phyloP scores from a whole-genome alignment of 23 tunicate genomes.

The Halocynthia aurantium region DNA sequence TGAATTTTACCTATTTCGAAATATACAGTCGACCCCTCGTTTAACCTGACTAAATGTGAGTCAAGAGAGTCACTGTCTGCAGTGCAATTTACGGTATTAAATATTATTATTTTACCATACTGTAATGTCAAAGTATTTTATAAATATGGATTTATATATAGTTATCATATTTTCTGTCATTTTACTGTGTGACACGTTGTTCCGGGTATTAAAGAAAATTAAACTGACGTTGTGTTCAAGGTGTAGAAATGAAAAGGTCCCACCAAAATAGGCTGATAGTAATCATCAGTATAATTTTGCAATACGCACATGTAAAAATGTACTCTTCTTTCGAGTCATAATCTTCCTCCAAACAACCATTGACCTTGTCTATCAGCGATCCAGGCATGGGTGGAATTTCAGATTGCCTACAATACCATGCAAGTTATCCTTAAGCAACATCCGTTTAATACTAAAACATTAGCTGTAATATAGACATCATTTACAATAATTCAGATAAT shows the following conservation, averaged over 20 bases:
- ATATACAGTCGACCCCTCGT: no score
- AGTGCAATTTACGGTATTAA: not conserved
- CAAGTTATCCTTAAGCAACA: not conserved
- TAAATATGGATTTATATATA: not conserved
- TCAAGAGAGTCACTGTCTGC: no score
- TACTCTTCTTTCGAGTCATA: not conserved
- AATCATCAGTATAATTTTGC: not conserved
- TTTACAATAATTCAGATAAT: not conserved
- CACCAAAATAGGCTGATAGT: not conserved
- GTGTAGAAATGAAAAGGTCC: no score
- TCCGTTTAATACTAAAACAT: not conserved
- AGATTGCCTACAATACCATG: slow-evolving; percentile 27
- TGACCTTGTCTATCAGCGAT: slow-evolving; percentile 6
- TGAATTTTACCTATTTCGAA: not conserved
- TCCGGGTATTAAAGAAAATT: no score
- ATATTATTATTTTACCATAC: not conserved
- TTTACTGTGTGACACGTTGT: no score
- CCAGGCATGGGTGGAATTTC: slow-evolving; percentile 68
- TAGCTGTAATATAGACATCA: not conserved
- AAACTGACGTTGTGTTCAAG: no score
- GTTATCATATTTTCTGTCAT: not conserved
- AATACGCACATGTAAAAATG: not conserved
- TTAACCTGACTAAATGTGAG: no score
- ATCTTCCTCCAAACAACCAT: slow-evolving; percentile 4
- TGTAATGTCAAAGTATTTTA: not conserved